Conservation (phyloP, 2,797 vertebrate genomes). For the Tenualosa ilisha region DNA sequence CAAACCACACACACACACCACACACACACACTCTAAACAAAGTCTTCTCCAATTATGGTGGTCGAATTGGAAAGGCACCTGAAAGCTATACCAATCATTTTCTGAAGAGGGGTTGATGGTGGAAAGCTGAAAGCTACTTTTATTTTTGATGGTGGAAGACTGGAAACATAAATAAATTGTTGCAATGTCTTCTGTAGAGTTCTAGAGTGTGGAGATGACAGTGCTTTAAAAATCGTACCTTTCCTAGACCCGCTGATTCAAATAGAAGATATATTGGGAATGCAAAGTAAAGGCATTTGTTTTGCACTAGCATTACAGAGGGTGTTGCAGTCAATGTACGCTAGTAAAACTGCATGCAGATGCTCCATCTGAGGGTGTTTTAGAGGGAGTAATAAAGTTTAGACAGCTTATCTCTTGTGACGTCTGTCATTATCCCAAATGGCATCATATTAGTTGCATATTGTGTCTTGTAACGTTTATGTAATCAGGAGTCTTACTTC, state of each 20-base stretch:
- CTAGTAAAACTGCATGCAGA: background rate
- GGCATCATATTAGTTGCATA: background rate
- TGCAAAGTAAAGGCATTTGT: background rate
- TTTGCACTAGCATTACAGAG: background rate
- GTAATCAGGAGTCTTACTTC: background rate
- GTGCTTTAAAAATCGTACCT: background rate
- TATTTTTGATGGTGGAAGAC: background rate
- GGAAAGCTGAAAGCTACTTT: background rate
- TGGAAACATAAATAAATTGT: background rate
- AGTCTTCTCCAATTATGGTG: background rate
- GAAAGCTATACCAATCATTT: slow-evolving; percentile 7
- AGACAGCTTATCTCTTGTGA: background rate
- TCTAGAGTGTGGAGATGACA: background rate
- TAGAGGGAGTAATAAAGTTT: background rate
- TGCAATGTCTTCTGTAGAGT: background rate
- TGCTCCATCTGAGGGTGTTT: background rate
- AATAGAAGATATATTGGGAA: background rate
- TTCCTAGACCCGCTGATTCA: background rate
- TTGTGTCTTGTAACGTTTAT: background rate
- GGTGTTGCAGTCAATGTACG: background rate
- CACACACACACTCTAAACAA: too few species aligned
- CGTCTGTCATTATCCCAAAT: background rate
- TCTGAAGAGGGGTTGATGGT: background rate
- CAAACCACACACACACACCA: too few species aligned
- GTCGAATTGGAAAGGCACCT: background rate